Base-by-base conservation (phyloP, 2,113 vertebrate genomes). In the Bos javanicus region DNA sequence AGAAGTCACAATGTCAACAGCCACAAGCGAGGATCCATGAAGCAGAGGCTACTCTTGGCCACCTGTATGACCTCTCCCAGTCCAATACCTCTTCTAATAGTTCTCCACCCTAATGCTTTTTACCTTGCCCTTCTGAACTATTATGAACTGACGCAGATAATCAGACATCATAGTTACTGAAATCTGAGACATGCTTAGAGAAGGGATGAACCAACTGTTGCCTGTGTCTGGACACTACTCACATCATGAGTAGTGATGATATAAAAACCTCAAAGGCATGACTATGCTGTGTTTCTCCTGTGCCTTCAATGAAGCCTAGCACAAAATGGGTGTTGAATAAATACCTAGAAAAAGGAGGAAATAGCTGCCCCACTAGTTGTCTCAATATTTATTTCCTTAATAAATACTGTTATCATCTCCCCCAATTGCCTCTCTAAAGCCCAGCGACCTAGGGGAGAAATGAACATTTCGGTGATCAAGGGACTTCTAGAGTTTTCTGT, bases 401-500 rank as follows among this genome's bases (percentile, higher is more conserved):
- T 43, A 50, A 67, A 90, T 13, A 76, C 5, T n/a, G 21, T 80
- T 80, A 71, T 62, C 21, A 94, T 46, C 46, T 88, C 3, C 25
- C 81, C 39, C 19, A 57, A 19, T 30, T 64, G 60, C 71, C 4
- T 76, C 92, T 81, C 60, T 56, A 87, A 71, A 87, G 84, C 13
- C 50, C 16, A 67, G 12, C 0, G 6, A n/a, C 30, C 64, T 91
- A 39, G 13, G 7, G 96, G 19, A 90, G 23, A 97, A 90, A 92
- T 59, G 7, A 90, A 87, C 76, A 94, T 93, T 92, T 85, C 28
- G 81, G n/a, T 3, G 23, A 92, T 33, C 46, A 96, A 94, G 60
- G 95, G 71, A n/a, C 30, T 59, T 80, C 57, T 83, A 94, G 10
- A 39, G 62, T 92, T 96, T 97, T 96, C 82, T 93, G 25, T 80